These are phyloP conservation scores for Jacana jacana DNA, from an alignment of 2,113 vertebrate genomes.

Conservation along the genomic window DNA sequence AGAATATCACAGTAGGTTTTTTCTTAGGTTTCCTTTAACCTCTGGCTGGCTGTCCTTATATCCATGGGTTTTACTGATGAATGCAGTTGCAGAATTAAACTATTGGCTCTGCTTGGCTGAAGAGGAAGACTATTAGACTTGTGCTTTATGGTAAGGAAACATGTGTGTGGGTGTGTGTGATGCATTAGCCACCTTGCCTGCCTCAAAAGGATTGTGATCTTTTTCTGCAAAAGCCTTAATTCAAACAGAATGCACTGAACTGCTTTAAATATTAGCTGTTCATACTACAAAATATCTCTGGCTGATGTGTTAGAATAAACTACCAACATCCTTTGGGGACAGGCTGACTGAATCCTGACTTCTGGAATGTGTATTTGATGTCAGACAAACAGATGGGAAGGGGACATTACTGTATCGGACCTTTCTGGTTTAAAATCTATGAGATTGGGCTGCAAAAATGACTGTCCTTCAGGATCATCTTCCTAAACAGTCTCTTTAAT, in stretches of 20 bases:
- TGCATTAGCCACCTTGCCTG: background rate
- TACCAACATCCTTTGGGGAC: background rate
- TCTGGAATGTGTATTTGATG: background rate
- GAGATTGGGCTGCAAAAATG: background rate
- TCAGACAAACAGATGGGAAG: background rate
- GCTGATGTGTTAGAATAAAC: background rate
- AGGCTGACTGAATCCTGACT: background rate
- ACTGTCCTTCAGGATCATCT: background rate
- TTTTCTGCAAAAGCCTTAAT: background rate
- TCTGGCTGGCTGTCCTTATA: background rate
- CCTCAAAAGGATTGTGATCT: background rate
- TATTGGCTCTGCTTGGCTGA: background rate
- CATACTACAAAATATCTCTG: background rate
- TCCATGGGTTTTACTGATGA: background rate
- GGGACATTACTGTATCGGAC: background rate
- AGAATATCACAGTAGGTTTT: background rate
- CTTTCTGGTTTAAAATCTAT: background rate
- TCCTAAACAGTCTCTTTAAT: background rate
- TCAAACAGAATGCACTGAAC: background rate
- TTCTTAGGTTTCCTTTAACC: background rate
- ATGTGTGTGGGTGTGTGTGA: rapidly evolving
- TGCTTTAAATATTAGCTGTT: background rate
- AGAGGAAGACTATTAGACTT: background rate
- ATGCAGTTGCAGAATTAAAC: background rate
- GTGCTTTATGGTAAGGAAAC: background rate